Evolutionary conservation across 2,113 vertebrate species (phyloP).

Genomic region (Pseudorasbora parva): DNA sequence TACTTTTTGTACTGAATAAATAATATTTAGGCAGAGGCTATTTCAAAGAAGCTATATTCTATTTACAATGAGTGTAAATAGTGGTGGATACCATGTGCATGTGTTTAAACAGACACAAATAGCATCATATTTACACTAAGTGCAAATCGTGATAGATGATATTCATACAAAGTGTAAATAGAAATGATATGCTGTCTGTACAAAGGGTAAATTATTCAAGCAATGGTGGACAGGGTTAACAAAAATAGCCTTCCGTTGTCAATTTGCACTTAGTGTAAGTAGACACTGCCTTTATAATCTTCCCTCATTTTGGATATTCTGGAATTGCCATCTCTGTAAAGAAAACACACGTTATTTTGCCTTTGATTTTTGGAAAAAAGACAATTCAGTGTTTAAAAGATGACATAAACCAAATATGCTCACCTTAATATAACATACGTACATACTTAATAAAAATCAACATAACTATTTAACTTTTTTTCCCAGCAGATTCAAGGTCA

Average conservation of each 20-base stretch:
- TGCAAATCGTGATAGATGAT: not conserved
- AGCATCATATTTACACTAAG: not conserved
- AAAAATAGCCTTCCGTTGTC: not conserved
- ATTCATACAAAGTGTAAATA: not conserved
- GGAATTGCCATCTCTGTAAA: not conserved
- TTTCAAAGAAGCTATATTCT: not conserved
- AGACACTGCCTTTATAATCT: not conserved
- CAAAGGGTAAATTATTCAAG: not conserved
- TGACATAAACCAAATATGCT: not conserved
- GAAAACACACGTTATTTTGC: not conserved
- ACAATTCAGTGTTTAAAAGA: not conserved
- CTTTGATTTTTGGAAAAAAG: not conserved
- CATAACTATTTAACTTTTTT: not conserved
- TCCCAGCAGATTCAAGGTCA: conserved; percentile 18
- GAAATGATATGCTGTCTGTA: not conserved
- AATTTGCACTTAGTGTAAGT: not conserved
- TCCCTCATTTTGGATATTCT: not conserved
- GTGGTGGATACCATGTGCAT: not conserved
- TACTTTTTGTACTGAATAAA: not conserved
- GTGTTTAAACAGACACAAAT: not conserved
- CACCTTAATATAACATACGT: not conserved
- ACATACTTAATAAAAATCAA: not conserved
- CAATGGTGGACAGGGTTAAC: not conserved
- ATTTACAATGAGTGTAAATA: conserved; percentile 6
- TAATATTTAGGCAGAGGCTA: not conserved